Base-by-base conservation (phyloP, 2,113 vertebrate genomes). In the Centropristis striata region DNA sequence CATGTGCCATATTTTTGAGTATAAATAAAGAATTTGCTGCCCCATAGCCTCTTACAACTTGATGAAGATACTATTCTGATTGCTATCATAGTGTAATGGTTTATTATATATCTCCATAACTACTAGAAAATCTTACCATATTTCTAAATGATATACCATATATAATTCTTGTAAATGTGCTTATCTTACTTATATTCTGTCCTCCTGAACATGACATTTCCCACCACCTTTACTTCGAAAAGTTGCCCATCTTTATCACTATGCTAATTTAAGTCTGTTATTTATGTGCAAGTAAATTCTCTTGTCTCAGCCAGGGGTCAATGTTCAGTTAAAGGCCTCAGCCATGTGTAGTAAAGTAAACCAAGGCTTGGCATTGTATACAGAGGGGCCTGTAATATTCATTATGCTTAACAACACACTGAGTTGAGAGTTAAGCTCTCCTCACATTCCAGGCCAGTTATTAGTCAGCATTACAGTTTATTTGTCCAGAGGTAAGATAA, bases 391-490 rank as follows among this genome's bases (percentile, higher is more conserved):
- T 71, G 36, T 83, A 89, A 91, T 86, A 93, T 93, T 93, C 94
- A 92, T 95, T 95, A 94, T 94, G 81, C 90, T 93, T 94, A 96
- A 95, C 95, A 93, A 91, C 75, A 90, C 81, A 87, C 42, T 16
- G 49, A 80, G 82, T 67, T 25, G 87, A 90, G 87, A 13, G 41
- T 91, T 84, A 91, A 94, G 94, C 93, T 95, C 81, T 92, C 87
- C 90, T 95, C 90, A 83, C 96, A 97, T 97, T 97, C 96, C 96
- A 92, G 87, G 75, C 67, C 75, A 94, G 95, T 96, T 97, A 97
- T 97, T 97, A 96, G 96, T 97, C 96, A 97, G 96, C 94, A 95
- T 95, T 96, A 95, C 92, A 91, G 96, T 97, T 98, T 97, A 97
- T 97, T 97, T 97, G 94, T 95, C 92, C 92, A 85, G 92, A 95